phyloP scores from a whole-genome alignment of 2,888 invertebrate species.

The Choreutis nemorana region DNA sequence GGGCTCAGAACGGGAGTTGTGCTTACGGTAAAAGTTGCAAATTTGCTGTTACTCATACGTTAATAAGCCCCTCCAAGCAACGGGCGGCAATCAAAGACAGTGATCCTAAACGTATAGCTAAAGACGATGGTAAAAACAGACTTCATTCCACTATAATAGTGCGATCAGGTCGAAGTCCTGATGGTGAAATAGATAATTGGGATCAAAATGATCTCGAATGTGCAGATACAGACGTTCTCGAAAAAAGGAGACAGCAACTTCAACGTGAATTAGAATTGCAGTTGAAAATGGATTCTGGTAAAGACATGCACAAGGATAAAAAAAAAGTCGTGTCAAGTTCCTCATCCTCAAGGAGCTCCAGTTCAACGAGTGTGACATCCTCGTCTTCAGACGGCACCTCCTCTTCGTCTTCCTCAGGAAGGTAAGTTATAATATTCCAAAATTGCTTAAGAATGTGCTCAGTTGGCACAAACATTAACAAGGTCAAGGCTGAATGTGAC shows the following conservation, averaged over 20 bases:
- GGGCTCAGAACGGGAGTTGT: constrained; percentile 80
- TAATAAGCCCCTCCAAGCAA: constrained; percentile 80
- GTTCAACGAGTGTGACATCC: constrained; percentile 70
- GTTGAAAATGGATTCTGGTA: constrained; percentile 75
- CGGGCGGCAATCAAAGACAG: constrained; percentile 72
- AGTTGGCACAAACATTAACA: too few relatives aligned
- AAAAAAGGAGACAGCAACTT: constrained; percentile 76
- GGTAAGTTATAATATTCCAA: constrained; percentile 20
- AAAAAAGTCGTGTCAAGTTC: constrained; percentile 73
- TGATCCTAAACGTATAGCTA: constrained; percentile 55
- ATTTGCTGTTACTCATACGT: constrained; percentile 76
- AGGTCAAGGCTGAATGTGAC: too few relatives aligned
- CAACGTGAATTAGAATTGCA: constrained; percentile 81
- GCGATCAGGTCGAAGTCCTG: constrained; percentile 65
- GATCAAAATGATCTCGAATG: constrained; percentile 81
- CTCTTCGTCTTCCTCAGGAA: constrained; percentile 68
- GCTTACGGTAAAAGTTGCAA: constrained; percentile 82
- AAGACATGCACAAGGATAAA: constrained; percentile 74
- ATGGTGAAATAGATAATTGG: constrained; percentile 77
- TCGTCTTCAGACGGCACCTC: constrained; percentile 73
- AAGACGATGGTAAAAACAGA: constrained; percentile 72
- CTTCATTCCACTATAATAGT: constrained; percentile 71
- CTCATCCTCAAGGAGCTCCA: constrained; percentile 73
- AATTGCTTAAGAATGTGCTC: background rate
- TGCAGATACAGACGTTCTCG: constrained; percentile 81